phyloP scores from a whole-genome alignment of 64 coral and sea anemone genomes.

The Dendrophyllia cribrosa region DNA sequence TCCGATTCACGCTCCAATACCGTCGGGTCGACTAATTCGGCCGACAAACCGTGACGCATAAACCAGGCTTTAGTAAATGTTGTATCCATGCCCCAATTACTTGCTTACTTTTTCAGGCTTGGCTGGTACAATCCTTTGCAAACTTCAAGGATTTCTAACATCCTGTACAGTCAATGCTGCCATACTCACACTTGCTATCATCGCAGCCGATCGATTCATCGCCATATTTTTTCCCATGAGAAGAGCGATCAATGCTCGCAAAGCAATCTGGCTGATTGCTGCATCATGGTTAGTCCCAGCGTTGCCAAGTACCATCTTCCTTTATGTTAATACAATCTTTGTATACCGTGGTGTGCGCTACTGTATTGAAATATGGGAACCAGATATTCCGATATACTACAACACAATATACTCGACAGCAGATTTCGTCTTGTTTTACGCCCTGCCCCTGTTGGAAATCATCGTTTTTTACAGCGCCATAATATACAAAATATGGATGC shows the following conservation, averaged over 20 bases:
- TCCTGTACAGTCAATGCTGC: slow-evolving; percentile 5
- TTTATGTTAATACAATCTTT: slow-evolving; percentile 26
- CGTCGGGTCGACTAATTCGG: no score
- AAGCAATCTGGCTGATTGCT: slow-evolving; percentile 31
- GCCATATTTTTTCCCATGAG: slow-evolving; percentile 70
- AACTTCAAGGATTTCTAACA: slow-evolving; percentile 34
- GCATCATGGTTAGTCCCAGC: slow-evolving; percentile 23
- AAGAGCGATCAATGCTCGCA: slow-evolving; percentile 39
- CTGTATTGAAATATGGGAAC: slow-evolving; percentile 34
- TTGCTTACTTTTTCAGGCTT: slow-evolving; percentile 1
- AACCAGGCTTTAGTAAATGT: not conserved
- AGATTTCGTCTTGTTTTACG: slow-evolving; percentile 39
- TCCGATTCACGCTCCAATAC: no score
- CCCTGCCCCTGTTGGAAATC: slow-evolving; percentile 47
- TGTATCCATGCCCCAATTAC: not conserved
- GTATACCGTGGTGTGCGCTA: not conserved
- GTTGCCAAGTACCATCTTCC: slow-evolving; percentile 1
- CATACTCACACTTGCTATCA: slow-evolving; percentile 55
- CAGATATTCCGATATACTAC: not conserved
- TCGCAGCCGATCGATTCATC: slow-evolving; percentile 59
- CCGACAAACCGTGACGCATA: no score
- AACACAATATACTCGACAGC: slow-evolving; percentile 43
- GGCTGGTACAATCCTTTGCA: slow-evolving; percentile 38
- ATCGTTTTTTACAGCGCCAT: slow-evolving; percentile 53
- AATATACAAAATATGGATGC: slow-evolving; percentile 64